A percentile compares a stretch with the other conserved stretches of the same genome.
Conservation (phyloP, 2,113 vertebrate species). For the Aldabrachelys gigantea region DNA sequence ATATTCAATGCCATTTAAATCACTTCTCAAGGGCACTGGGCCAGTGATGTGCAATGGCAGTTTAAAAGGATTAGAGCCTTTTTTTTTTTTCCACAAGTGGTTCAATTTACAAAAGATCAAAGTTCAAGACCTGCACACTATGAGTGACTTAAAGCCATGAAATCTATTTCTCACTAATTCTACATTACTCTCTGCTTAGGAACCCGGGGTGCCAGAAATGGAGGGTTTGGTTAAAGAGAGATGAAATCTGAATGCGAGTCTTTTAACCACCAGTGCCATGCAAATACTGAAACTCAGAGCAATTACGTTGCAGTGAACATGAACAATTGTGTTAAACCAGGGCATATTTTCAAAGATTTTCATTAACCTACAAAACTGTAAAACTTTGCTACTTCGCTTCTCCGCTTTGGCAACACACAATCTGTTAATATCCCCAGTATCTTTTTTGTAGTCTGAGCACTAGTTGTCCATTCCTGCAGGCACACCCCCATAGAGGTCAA, state of each 20-base stretch:
- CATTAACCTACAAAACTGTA: slow-evolving; percentile 67
- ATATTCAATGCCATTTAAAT: slow-evolving; percentile 66
- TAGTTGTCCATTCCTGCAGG: slow-evolving; percentile 69
- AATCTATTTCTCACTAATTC: slow-evolving; percentile 78
- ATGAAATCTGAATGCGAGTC: slow-evolving; percentile 66
- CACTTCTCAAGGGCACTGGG: slow-evolving; percentile 68
- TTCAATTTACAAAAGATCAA: slow-evolving; percentile 77
- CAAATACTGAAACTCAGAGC: slow-evolving; percentile 46
- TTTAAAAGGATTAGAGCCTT: slow-evolving; percentile 76
- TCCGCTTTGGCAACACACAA: slow-evolving; percentile 60
- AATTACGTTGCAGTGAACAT: slow-evolving; percentile 66
- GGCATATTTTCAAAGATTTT: slow-evolving; percentile 65
- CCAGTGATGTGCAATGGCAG: slow-evolving; percentile 74
- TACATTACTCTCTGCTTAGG: slow-evolving; percentile 77
- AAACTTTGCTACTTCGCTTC: slow-evolving; percentile 67
- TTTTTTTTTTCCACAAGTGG: slow-evolving; percentile 75
- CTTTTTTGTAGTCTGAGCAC: slow-evolving; percentile 58
- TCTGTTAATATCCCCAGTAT: slow-evolving; percentile 56
- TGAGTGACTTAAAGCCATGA: slow-evolving; percentile 78
- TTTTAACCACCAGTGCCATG: slow-evolving; percentile 61
- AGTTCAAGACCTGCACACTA: slow-evolving; percentile 74
- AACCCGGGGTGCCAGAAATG: slow-evolving; percentile 73
- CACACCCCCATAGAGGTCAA: slow-evolving; percentile 62
- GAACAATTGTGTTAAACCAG: slow-evolving; percentile 64
- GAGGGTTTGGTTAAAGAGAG: slow-evolving; percentile 71